Evolutionary conservation across 2,113 vertebrate genomes (phyloP).

Genomic region (Catharus fuscescens): DNA sequence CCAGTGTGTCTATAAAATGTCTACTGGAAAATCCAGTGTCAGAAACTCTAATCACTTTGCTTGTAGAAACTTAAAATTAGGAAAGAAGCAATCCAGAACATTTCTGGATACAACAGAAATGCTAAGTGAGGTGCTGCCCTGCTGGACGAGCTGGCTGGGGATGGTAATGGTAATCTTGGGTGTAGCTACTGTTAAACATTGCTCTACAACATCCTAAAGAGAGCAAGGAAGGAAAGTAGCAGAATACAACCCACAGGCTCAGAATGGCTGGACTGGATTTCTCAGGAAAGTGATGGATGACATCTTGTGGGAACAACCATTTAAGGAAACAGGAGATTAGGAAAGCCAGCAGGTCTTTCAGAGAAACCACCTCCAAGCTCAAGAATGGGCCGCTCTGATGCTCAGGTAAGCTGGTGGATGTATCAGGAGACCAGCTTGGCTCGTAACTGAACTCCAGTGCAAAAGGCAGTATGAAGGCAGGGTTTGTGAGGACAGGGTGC

Average conservation of each 20-base stretch:
- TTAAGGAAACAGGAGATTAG: not conserved
- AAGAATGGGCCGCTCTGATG: not conserved
- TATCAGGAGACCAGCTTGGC: not conserved
- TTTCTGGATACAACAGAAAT: not conserved
- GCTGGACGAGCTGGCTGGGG: not conserved
- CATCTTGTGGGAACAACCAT: not conserved
- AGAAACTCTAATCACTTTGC: not conserved
- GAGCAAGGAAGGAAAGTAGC: not conserved
- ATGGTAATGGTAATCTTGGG: not conserved
- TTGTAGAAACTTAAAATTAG: not conserved
- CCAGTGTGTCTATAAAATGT: not conserved
- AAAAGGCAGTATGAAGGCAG: not conserved
- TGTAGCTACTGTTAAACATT: not conserved
- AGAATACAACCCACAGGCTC: not conserved
- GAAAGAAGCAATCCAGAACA: not conserved
- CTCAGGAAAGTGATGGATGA: not conserved
- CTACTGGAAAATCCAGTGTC: not conserved
- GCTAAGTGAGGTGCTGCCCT: not conserved
- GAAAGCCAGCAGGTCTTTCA: not conserved
- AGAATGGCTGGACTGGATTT: not conserved
- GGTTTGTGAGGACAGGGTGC: not conserved
- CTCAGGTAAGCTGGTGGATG: not conserved
- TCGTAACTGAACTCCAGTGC: not conserved
- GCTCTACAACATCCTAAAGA: not conserved
- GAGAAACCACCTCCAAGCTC: not conserved